Evolutionary conservation across 1,140 invertebrate species (phyloP), one percentile per base, ranked within the genome.

Genomic region (Drosophila athabasca): DNA sequence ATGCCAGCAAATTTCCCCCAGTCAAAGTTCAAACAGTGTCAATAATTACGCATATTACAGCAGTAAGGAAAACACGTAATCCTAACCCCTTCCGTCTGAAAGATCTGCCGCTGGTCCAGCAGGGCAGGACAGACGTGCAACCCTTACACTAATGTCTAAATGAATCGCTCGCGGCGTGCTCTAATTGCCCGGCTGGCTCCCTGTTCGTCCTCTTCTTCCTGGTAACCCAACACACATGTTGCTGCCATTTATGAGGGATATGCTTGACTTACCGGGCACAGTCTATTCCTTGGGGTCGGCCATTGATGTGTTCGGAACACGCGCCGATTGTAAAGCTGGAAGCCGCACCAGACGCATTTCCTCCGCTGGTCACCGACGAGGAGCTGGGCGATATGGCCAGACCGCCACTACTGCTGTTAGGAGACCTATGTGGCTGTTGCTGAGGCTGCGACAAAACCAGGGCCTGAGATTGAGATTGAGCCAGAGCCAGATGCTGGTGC

Each of bases 291-390:
- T 97, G 97, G 0, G 96, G 96, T 77, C 97, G 93, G n/a, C 98
- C 98, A 81, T 97, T 97, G 72, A 98, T 95, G 91, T 99, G 98
- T 73, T 99, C 97, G 9, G 97, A 97, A 92, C 98, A 99, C 2
- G 97, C 96, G 11, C 97, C 97, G 89, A 98, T 97, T 72, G 97
- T 97, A 15, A 97, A 93, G 91, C 70, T 93, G 45, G 83, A 84
- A 46, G 62, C 75, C 59, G 11, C 52, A 26, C 39, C 58, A 19
- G 68, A 52, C 4, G 70, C 49, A 48, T 76, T 87, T 43, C 73
- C 72, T 8, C 68, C 71, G 48, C 62, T 84, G 6, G 93, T 78
- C 75, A 93, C 92, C 6, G 82, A 87, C 41, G 92, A 95, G 67
- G 92, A 94, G 91, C 93, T 94, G 39, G 92, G 93, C 53, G 95